Base-by-base conservation (phyloP, 2,888 invertebrate genomes). In the Sinodicranocentrus sp. region DNA sequence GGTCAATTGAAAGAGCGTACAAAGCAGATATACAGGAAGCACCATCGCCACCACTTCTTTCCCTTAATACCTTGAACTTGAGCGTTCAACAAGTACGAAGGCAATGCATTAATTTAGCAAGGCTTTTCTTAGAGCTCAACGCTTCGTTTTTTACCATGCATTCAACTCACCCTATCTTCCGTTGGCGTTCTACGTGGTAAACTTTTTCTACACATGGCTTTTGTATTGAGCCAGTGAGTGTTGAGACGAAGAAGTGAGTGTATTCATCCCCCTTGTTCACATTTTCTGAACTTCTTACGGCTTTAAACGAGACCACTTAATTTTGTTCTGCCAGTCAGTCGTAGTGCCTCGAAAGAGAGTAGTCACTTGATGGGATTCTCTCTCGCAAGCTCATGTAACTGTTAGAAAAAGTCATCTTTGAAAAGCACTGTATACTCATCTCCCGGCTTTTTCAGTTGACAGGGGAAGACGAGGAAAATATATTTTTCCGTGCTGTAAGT, bases 231-330 rank as follows among this genome's bases (percentile, higher is more conserved):
- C 10, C 48, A 48, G n/a, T 5, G 15, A 48, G 5, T 39, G 6
- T 39, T 39, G 6, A 13, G 39, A 1, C 23, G 54, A 10, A 39
- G 33, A 39, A 15, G 65, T 43, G 65, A 72, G 71, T 48, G 65
- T 71, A 82, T 67, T 78, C 77, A 83, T 72, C 77, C 78, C 72
- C 28, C 70, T 63, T 82, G 67, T 75, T 82, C 75, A 65, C 71
- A 48, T 73, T 68, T 78, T 72, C 82, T 63, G 59, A 59, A 3
- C 79, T 63, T 79, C 65, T 79, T 65, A 23, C 43, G 72, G 61
- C 77, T 83, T 83, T 78, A 77, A 83, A 83, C 77, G 67, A 83
- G 83, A 78, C 71, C 48, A 77, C 73, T 78, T 78, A 83, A 78
- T 72, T 54, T 26, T 77, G 63, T 57, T 83, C 83, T 57, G 82